Evolutionary conservation across 2,888 invertebrate genomes (phyloP).

Genomic region (Drosophila kuntzei): DNA sequence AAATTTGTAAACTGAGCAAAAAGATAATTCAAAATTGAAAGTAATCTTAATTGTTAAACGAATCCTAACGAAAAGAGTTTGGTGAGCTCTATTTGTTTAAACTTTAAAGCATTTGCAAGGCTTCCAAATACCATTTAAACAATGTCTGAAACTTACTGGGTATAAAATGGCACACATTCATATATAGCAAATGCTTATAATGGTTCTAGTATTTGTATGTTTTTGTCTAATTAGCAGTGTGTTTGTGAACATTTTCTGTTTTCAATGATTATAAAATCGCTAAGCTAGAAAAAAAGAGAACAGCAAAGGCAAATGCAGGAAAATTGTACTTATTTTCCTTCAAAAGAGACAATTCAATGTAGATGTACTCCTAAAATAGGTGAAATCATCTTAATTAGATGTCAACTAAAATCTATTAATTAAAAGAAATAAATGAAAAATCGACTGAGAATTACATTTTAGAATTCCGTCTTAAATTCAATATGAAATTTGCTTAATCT

Average conservation of each 20-base stretch:
- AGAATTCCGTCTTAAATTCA: not conserved
- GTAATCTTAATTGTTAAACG: too few species aligned
- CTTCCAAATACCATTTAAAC: slow-evolving; percentile 3
- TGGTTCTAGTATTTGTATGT: not conserved
- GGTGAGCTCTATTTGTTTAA: not conserved
- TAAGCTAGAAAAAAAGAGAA: not conserved
- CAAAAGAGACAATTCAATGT: not conserved
- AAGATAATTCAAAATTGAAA: too few species aligned
- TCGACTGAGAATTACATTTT: not conserved
- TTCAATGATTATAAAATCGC: slow-evolving; percentile 26
- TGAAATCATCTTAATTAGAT: not conserved
- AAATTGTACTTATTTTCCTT: not conserved
- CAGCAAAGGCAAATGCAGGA: not conserved
- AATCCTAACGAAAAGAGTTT: too few species aligned
- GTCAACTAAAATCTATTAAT: not conserved
- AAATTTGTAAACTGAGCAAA: too few species aligned
- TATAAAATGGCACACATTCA: slow-evolving; percentile 18
- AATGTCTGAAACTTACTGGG: not conserved
- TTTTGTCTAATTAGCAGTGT: slow-evolving; percentile 42
- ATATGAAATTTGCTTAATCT: not conserved
- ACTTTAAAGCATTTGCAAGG: not conserved
- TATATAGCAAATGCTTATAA: not conserved
- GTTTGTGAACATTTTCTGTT: slow-evolving; percentile 29
- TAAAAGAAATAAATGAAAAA: not conserved
- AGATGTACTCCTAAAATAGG: not conserved